A percentile compares a stretch with the other conserved stretches of the same genome.
phyloP scores from a whole-genome alignment of 2,888 invertebrate genomes.

The Latrodectus elegans region DNA sequence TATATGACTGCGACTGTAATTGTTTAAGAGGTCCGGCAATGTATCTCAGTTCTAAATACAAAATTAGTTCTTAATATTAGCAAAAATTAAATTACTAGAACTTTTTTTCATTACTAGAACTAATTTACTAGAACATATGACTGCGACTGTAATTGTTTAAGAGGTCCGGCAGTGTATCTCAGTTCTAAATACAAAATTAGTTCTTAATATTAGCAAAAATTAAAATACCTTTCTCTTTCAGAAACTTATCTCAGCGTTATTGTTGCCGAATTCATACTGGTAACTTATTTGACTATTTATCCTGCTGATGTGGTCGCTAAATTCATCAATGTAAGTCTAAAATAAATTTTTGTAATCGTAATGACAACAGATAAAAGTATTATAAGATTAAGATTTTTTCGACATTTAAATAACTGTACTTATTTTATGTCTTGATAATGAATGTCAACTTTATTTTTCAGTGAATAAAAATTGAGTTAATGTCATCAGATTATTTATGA shows the following conservation, averaged over 20 bases:
- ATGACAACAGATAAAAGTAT: too few relatives aligned
- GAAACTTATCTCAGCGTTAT: conserved; percentile 74
- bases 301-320: conserved; percentile 73
- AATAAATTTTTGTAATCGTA: too few relatives aligned
- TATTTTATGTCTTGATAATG: neutral
- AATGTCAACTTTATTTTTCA: too few relatives aligned
- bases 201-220: neutral
- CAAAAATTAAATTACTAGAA: neutral
- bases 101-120: too few relatives aligned
- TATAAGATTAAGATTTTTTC: neutral
- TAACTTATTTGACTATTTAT: conserved; percentile 74
- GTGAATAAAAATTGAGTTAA: too few relatives aligned
- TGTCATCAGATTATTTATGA: too few relatives aligned
- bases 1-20: too few relatives aligned
- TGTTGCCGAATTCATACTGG: conserved; percentile 72
- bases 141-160: too few relatives aligned
- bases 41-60: neutral
- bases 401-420: neutral
- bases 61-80: neutral
- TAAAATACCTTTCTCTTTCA: conserved; percentile 70
- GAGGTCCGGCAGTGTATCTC: neutral
- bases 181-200: neutral
- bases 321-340: conserved; percentile 74
- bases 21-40: neutral
- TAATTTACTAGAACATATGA: too few relatives aligned